Conservation (phyloP, 2,113 vertebrate species). For the Bubo bubo region DNA sequence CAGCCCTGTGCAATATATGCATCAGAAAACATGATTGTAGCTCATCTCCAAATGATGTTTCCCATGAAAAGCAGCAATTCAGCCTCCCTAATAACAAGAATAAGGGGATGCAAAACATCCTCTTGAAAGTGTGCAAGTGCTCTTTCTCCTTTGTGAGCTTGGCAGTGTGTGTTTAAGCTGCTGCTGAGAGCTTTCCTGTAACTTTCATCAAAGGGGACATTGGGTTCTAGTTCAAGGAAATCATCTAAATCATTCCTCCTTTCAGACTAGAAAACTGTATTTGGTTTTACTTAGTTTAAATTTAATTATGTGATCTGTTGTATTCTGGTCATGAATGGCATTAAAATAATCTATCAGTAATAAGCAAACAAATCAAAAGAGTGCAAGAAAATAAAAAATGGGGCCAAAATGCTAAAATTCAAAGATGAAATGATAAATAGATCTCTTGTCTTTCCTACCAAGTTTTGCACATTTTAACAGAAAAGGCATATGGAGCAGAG, state of each 20-base stretch:
- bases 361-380: background rate
- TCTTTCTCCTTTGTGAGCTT: background rate
- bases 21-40: background rate
- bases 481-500: background rate
- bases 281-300: conserved; percentile 16
- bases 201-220: conserved; percentile 61
- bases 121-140: background rate
- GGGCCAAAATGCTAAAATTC: background rate
- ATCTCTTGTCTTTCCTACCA: background rate
- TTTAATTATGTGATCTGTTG: background rate
- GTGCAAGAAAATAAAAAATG: background rate
- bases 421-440: conserved; percentile 9
- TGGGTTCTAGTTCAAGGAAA: conserved; percentile 64
- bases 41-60: background rate
- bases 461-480: background rate
- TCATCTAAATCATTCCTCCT: conserved; percentile 29
- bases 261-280: conserved; percentile 2
- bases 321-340: conserved; percentile 9
- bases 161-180: background rate
- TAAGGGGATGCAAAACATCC: conserved; percentile 29
- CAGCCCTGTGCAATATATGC: background rate
- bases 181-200: conserved; percentile 70
- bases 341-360: background rate
- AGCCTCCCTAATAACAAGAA: background rate
- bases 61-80: background rate